These are phyloP conservation scores for Chlorops oryzae DNA, from an alignment of 1,140 invertebrate genomes.

Conservation along the genomic window DNA sequence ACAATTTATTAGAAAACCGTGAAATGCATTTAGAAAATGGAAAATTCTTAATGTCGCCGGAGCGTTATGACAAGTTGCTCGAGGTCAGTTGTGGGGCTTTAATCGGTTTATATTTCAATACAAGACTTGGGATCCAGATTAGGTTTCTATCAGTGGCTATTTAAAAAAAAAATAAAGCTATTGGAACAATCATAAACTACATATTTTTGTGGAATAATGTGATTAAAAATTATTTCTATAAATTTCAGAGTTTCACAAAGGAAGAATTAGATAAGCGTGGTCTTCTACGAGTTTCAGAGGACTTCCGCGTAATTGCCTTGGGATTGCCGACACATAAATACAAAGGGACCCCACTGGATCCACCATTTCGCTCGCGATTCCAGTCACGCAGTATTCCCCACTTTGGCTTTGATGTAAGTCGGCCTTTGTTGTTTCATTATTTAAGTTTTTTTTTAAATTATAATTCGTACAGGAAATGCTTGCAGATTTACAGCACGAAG, in stretches of 20 bases:
- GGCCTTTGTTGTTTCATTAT: neutral
- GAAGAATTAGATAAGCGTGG: constrained; percentile 80
- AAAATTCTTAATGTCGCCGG: constrained; percentile 79
- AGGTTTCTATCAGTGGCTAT: no score
- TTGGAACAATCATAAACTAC: no score
- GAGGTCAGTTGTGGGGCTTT: constrained; percentile 55
- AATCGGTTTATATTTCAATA: no score
- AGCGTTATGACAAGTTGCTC: constrained; percentile 85
- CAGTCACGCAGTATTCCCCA: constrained; percentile 79
- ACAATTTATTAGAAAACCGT: constrained; percentile 96
- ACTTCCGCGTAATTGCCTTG: constrained; percentile 87
- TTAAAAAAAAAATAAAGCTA: constrained; percentile 2
- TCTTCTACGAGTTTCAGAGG: constrained; percentile 80
- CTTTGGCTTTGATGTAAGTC: constrained; percentile 56
- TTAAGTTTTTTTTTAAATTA: neutral
- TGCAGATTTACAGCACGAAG: constrained; percentile 50
- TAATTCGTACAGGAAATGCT: constrained; percentile 54
- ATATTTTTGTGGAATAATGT: neutral
- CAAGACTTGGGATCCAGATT: no score
- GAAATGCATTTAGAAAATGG: constrained; percentile 99
- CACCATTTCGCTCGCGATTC: constrained; percentile 89
- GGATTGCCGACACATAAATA: constrained; percentile 85
- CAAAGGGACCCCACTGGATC: constrained; percentile 89
- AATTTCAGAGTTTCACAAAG: constrained; percentile 63
- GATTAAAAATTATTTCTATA: neutral